Evolutionary conservation across 2,797 vertebrate species (phyloP), one percentile per base, ranked within the genome.

Genomic region (Cygnus olor): DNA sequence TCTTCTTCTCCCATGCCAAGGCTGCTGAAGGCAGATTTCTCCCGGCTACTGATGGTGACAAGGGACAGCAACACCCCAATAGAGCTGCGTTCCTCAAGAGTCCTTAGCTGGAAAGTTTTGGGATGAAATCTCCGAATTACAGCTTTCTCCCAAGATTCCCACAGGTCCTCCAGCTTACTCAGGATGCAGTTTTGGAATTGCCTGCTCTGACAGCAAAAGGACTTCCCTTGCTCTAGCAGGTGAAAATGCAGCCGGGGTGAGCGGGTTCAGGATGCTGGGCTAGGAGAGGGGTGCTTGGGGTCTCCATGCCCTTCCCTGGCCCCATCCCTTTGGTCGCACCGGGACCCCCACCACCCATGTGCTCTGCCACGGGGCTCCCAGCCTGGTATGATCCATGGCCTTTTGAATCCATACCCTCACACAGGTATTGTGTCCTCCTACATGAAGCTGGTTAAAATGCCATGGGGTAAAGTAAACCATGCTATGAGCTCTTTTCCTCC

Each of bases 201-300:
- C 49, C 42, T 56, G 20, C 80, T 85, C 5, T 2, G 17, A 58
- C 49, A 11, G 32, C 36, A 69, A 27, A 8, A 4, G n/a, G 28
- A 34, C 10, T 11, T 93, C 86, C 64, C 44, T 21, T 47, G 78
- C 40, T 44, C 20, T 68, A 74, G 34, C 5, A 0, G 0, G 28
- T 72, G 79, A n/a, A 76, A 91, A 53, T 1, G 1, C 24, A 76
- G 8, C 22, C 28, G 10, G 9, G 38, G 21, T 32, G 21, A 84
- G 56, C 1, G 0, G 45, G 42, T 25, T 40, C 32, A 76, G 7
- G 1, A 53, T 2, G 1, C 9, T 24, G 1, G 0, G 5, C 30
- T 64, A n/a, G 71, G 65, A 81, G 40, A 44, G 9, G 63, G 40
- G 32, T 9, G 5, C 19, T 44, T 20, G 6, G 28, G 20, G 10